Evolutionary conservation across 1,140 invertebrate genomes (phyloP).

Genomic region (Fopius arisanus): DNA sequence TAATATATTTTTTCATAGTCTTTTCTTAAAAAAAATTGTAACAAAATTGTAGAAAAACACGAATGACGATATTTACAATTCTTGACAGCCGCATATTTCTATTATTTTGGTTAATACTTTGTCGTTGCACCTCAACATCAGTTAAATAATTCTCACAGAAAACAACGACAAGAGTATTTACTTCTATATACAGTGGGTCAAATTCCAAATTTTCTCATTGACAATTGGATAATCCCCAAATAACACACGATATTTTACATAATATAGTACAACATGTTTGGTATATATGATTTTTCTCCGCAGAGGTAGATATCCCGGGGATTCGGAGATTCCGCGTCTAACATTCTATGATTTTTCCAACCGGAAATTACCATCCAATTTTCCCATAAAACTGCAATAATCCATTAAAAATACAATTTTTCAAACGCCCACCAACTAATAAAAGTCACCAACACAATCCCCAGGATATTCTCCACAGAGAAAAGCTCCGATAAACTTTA

Average conservation of each 20-base stretch:
- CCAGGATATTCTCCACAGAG: neutral
- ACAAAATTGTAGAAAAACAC: slow-evolving; percentile 59
- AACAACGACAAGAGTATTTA: slow-evolving; percentile 32
- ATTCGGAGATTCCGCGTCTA: neutral
- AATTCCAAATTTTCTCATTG: neutral
- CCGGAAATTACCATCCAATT: no score
- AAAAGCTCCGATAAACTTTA: neutral
- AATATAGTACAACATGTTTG: slow-evolving; percentile 48
- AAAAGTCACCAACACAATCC: neutral
- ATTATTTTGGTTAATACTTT: slow-evolving; percentile 15
- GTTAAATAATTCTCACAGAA: slow-evolving; percentile 36
- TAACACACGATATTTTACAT: slow-evolving; percentile 36
- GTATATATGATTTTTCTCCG: slow-evolving; percentile 21
- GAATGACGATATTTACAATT: slow-evolving; percentile 48
- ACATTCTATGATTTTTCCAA: neutral
- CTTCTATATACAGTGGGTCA: slow-evolving; percentile 19
- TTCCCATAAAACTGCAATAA: neutral
- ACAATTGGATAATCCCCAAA: neutral
- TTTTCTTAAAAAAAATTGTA: slow-evolving; percentile 39
- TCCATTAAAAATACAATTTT: no score
- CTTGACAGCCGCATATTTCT: slow-evolving; percentile 31
- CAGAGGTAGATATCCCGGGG: neutral
- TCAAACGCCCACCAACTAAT: no score
- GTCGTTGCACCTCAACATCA: slow-evolving; percentile 21
- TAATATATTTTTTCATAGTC: slow-evolving; percentile 38